Base-by-base conservation (phyloP, 2,888 invertebrate genomes). In the Neocrepidodera transversa region DNA sequence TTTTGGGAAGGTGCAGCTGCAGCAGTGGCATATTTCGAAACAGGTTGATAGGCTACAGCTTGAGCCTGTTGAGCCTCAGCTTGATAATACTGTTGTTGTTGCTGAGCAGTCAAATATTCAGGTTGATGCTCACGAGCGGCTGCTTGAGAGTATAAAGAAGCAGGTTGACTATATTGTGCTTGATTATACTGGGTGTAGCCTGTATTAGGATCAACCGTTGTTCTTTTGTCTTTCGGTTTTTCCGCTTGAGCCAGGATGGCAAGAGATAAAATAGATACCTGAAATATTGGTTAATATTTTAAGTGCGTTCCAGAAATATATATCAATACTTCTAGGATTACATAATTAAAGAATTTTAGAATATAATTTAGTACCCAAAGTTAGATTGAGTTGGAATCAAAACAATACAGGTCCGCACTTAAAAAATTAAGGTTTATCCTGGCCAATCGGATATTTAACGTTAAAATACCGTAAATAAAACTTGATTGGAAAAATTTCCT, bases 61-160 rank as follows among this genome's bases (percentile, higher is more conserved):
- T 68, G 68, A 20, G 63, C 40, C 49, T 69, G 58, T 5, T 42
- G 36, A 36, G 50, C 20, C 16, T 55, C 60, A 10, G 55, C 43
- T 43, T 70, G 65, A 47, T 68, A 68, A 51, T 68, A 67, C 36
- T 68, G 68, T 40, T 67, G 68, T 49, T 70, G 68, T 2, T 51
- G 35, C 32, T 57, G 60, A 10, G 65, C 30, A 13, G 64, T 40
- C 32, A 66, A 53, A 30, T 67, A 67, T 13, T 63, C 65, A 38
- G 61, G 61, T 32, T 62, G 63, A 36, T 26, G 11, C 6, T 32
- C 32, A 32, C 32, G 38, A 16, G 55, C 36, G 17, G 61, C 45
- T 14, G 53, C 52, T 1, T 32, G 42, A 10, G 40, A 28, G 11
- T 51, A 51, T 3, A 30, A 13, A 10, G 35, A 14, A 16, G 45